Conservation (phyloP, 2,888 invertebrate species). For the Tipula helvola region DNA sequence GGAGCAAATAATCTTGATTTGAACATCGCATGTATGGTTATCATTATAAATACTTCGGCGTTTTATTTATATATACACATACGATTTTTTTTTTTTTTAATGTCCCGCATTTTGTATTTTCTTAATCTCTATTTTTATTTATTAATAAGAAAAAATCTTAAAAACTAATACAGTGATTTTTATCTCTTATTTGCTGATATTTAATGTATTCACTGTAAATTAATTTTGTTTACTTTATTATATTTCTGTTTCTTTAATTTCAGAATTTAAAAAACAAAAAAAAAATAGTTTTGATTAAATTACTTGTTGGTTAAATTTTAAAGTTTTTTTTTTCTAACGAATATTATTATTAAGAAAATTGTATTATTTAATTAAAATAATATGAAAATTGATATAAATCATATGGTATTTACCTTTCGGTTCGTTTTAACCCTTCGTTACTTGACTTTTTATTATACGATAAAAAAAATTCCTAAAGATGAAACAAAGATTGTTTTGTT, state of each 20-base stretch:
- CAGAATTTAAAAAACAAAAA: neutral
- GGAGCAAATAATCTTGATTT: constrained; percentile 4
- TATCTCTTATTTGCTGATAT: neutral
- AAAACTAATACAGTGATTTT: neutral
- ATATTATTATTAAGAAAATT: neutral
- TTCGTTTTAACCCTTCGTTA: no score
- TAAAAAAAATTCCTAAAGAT: no score
- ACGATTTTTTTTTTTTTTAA: neutral
- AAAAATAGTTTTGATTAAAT: neutral
- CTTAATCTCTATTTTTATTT: neutral
- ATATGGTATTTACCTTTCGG: neutral
- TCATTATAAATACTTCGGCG: neutral
- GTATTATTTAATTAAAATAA: neutral
- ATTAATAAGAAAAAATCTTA: neutral
- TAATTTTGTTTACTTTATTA: neutral
- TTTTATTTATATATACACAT: neutral
- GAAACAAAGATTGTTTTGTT: no score
- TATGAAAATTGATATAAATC: neutral
- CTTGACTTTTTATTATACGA: no score
- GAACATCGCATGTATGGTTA: constrained; percentile 4
- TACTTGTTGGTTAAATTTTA: neutral
- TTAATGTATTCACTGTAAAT: neutral
- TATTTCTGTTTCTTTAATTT: neutral
- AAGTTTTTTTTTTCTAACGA: no score
- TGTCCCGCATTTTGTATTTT: neutral